A percentile compares a stretch with the other conserved stretches of the same genome.
Conservation (phyloP, 2,888 invertebrate genomes). For the Drosophila multiciliata region DNA sequence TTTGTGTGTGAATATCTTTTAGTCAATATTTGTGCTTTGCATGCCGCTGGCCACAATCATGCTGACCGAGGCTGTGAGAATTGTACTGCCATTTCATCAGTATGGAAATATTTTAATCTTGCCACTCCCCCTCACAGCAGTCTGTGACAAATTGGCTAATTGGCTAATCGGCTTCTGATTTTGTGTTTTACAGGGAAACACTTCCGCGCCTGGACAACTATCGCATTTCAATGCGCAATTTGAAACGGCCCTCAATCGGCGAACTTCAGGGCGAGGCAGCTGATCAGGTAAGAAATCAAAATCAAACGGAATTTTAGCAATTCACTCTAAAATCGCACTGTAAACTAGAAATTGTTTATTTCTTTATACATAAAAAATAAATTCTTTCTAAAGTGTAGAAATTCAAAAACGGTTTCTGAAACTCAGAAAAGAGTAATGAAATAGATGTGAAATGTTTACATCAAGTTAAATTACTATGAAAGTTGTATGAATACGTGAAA, state of each 20-base stretch:
- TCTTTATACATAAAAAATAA: not conserved
- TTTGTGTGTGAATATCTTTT: constrained; percentile 16
- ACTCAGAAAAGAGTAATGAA: not conserved
- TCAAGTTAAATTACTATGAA: not conserved
- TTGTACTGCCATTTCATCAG: constrained; percentile 69
- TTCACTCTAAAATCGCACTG: too few relatives aligned
- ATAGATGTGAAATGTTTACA: not conserved
- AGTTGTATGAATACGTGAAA: not conserved
- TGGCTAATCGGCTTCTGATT: constrained; percentile 5
- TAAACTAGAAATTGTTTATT: not conserved
- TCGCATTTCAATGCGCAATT: constrained; percentile 90
- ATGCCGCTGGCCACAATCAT: constrained; percentile 63
- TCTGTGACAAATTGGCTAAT: not conserved
- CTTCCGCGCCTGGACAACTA: constrained; percentile 93
- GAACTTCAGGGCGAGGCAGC: constrained; percentile 90
- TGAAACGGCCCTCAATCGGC: constrained; percentile 93
- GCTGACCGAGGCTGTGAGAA: constrained; percentile 69
- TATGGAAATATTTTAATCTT: constrained; percentile 40
- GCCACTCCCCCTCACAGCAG: not conserved
- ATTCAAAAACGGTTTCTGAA: not conserved
- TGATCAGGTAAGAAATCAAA: constrained; percentile 79
- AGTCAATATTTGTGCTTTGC: constrained; percentile 62
- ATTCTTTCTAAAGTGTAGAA: not conserved
- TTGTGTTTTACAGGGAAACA: constrained; percentile 87
- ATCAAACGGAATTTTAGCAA: not conserved